Evolutionary conservation across 2,797 vertebrate genomes (phyloP).

Genomic region (Delichon dasypus): DNA sequence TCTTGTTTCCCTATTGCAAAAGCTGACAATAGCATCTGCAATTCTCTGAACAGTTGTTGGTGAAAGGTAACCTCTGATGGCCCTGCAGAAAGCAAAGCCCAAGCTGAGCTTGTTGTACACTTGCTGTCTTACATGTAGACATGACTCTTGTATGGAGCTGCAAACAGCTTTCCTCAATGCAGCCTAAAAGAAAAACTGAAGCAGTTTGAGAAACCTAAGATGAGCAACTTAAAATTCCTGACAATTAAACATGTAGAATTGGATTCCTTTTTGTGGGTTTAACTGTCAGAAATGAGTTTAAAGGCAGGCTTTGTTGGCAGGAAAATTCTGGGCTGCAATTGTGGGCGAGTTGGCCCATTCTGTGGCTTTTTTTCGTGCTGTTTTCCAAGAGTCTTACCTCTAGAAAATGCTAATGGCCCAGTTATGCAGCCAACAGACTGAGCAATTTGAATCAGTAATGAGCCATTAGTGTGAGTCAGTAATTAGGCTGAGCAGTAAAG

Average conservation of each 20-base stretch:
- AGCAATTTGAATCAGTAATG: conserved; percentile 38
- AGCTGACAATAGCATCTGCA: neutral
- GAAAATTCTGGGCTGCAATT: neutral
- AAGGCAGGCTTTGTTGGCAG: neutral
- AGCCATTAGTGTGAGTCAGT: conserved; percentile 34
- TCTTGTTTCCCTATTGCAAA: neutral
- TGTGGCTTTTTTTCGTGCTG: neutral
- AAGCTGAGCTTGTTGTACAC: neutral
- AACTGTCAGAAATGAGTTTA: neutral
- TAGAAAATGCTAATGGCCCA: conserved; percentile 16
- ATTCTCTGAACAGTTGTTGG: neutral
- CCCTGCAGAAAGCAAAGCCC: neutral
- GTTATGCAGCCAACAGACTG: neutral
- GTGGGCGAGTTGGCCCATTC: neutral
- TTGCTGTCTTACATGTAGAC: neutral
- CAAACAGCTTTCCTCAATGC: neutral
- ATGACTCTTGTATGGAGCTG: neutral
- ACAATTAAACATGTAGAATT: neutral
- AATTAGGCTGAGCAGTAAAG: conserved; percentile 9
- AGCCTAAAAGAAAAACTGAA: neutral
- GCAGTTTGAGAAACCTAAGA: neutral
- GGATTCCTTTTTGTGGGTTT: neutral
- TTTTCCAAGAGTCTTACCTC: conserved; percentile 9
- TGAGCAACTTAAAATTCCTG: neutral
- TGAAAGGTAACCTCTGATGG: neutral